Conservation (phyloP, 2,113 vertebrate species). For the Apeltes quadracus region DNA sequence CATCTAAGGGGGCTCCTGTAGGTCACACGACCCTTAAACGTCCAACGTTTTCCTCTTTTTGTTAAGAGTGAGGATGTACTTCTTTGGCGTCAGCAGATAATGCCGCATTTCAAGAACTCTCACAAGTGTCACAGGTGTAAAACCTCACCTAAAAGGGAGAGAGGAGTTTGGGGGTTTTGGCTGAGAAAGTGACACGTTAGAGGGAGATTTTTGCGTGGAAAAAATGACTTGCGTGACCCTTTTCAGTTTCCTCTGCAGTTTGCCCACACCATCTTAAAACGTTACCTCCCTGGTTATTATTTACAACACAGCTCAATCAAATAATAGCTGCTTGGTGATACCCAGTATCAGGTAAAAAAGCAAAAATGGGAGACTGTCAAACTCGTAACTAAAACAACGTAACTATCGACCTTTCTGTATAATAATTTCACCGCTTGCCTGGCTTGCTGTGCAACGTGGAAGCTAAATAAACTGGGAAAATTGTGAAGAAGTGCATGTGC, state of each 20-base stretch:
- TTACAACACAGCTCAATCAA: neutral
- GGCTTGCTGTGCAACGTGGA: neutral
- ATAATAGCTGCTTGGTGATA: neutral
- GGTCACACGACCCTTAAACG: neutral
- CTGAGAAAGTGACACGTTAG: constrained; percentile 15
- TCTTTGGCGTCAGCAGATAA: neutral
- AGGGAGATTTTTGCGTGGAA: neutral
- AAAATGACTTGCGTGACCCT: neutral
- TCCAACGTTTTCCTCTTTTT: neutral
- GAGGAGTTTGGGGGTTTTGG: neutral
- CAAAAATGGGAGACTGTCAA: neutral
- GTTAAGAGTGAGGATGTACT: neutral
- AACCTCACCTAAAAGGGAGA: constrained; percentile 6
- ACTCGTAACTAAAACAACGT: too few species aligned
- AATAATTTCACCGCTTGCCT: neutral
- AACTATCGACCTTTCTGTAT: neutral
- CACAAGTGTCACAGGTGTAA: constrained; percentile 2
- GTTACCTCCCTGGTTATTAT: neutral
- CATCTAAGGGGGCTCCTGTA: neutral
- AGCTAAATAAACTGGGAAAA: neutral
- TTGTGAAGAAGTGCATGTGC: neutral
- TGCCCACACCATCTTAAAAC: neutral
- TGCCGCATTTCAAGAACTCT: neutral
- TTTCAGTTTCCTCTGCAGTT: neutral
- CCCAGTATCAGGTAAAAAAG: neutral